A percentile compares a stretch with the other conserved stretches of the same genome.
phyloP scores from a whole-genome alignment of 2,797 vertebrate species.

The Chrosomus eos region DNA sequence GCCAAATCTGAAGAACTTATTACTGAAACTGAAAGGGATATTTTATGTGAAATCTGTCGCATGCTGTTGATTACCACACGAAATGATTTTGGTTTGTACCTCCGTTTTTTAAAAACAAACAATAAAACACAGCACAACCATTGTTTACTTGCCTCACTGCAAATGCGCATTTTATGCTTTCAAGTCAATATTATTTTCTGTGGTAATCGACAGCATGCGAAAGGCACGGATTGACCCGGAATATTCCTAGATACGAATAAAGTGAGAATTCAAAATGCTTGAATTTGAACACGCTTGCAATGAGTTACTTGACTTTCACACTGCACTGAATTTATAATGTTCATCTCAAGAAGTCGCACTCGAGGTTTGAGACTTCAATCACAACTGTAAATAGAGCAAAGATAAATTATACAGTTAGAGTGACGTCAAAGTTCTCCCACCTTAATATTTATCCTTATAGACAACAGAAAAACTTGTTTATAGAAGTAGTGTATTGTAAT shows the following conservation, averaged over 20 bases:
- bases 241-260: conserved; percentile 1
- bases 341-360: conserved; percentile 12
- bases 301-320: conserved; percentile 4
- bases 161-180: not conserved
- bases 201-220: not conserved
- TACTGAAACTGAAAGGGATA: not conserved
- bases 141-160: not conserved
- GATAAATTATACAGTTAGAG: not conserved
- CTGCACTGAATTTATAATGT: conserved; percentile 33
- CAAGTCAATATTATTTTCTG: not conserved
- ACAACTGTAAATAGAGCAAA: conserved; percentile 17
- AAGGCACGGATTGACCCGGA: not conserved
- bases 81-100: not conserved
- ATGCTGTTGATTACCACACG: not conserved
- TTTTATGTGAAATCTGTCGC: not conserved
- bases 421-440: not conserved
- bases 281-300: not conserved
- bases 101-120: not conserved
- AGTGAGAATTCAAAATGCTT: not conserved
- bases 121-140: conserved; percentile 1
- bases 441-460: not conserved
- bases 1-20: not conserved
- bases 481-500: conserved; percentile 1
- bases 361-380: not conserved
- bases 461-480: not conserved